Evolutionary conservation across 2,113 vertebrate genomes (phyloP), one percentile per base, ranked within the genome.

Genomic region (Sylvia atricapilla): DNA sequence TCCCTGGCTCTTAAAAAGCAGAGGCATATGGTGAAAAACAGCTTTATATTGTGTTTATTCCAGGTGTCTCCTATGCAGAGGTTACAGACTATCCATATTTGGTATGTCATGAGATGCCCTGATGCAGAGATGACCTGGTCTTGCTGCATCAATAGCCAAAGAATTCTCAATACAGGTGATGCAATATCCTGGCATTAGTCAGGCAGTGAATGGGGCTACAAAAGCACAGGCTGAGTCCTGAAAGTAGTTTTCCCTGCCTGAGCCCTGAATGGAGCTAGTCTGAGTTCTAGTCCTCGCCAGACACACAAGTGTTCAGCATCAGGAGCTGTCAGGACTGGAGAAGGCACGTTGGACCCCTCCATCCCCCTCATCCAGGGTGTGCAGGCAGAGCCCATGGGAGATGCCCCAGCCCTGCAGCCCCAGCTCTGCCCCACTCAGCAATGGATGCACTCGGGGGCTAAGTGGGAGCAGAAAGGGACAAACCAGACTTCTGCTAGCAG

Each of bases 401-500:
- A 28, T 37, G 41, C 62, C 41, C 35, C 86, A 41, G 33, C 13
- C 21, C 37, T 35, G 28, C 25, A 37, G 47, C 35, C 59, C 52
- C 59, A 64, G 60, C 39, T 53, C 67, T 91, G 80, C 67, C 23
- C 55, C 7, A 0, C 39, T 74, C 43, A 67, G 55, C 27, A 2
- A 8, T 2, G 24, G 16, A 5, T 59, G 11, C 1, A 1, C 46
- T 64, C 3, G 0, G 1, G 2, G 46, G 10, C 11, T 2, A 39
- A 78, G 37, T 55, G 15, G 25, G 60, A 82, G 28, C 53, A 87
- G 39, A 58, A 47, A 39, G 11, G 30, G 15, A 24, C 49, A 52
- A 56, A 59, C 20, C 55, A 66, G 59, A 62, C 15, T 66, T 53
- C 17, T 52, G 44, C 35, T 19, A 30, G 49, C 43, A 60, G 62